phyloP scores from a whole-genome alignment of 2,113 vertebrate species.

The Xenopus laevis region DNA sequence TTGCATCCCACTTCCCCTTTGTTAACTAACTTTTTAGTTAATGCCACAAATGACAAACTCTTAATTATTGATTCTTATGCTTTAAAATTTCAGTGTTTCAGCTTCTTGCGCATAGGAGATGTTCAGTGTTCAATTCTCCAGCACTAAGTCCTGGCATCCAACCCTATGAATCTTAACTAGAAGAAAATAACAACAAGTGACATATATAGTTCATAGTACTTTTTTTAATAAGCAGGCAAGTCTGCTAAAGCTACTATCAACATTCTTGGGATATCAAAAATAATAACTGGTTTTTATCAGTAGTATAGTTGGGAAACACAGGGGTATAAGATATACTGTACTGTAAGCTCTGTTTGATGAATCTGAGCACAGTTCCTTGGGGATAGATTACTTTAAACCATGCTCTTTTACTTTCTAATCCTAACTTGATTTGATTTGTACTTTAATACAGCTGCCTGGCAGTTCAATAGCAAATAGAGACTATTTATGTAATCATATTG shows the following conservation, averaged over 20 bases:
- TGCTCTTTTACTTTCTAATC: constrained; percentile 89
- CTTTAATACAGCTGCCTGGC: constrained; percentile 82
- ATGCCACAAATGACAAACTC: not conserved
- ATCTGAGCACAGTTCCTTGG: constrained; percentile 82
- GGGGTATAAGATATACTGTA: constrained; percentile 79
- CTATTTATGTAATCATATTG: constrained; percentile 84
- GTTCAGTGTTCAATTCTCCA: not conserved
- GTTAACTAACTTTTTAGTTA: not conserved
- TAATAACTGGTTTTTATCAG: constrained; percentile 73
- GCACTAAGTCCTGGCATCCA: constrained; percentile 28
- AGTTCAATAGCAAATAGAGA: constrained; percentile 84
- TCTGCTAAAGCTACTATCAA: constrained; percentile 71
- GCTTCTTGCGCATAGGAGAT: constrained; percentile 36
- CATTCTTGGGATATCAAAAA: constrained; percentile 76
- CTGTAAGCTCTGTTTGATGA: constrained; percentile 89
- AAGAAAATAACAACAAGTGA: constrained; percentile 69
- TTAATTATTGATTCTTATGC: constrained; percentile 38
- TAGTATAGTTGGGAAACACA: constrained; percentile 69
- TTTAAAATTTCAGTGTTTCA: constrained; percentile 51
- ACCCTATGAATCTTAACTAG: constrained; percentile 65
- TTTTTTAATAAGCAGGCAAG: constrained; percentile 73
- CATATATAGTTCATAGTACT: constrained; percentile 60
- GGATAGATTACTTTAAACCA: constrained; percentile 88
- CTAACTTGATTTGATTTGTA: constrained; percentile 86
- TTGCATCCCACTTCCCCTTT: not conserved